These are phyloP conservation scores for Parascotia fuliginaria DNA, from an alignment of 2,888 invertebrate species.

Conservation along the genomic window DNA sequence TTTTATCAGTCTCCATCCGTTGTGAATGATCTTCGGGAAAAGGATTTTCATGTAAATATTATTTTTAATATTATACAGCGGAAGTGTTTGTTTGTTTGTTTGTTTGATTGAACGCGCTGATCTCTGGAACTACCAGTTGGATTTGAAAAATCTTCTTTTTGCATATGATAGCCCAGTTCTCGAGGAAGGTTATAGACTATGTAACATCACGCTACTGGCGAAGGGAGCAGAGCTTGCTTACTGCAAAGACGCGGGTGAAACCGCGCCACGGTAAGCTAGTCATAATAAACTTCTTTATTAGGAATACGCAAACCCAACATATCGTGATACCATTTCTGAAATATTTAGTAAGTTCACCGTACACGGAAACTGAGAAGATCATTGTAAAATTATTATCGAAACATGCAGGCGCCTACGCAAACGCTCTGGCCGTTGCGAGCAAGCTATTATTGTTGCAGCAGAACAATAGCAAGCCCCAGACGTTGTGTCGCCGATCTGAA, in stretches of 20 bases:
- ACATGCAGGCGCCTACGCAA: slow-evolving; percentile 50
- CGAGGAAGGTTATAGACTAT: too few species aligned
- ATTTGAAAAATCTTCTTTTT: too few species aligned
- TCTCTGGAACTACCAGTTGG: too few species aligned
- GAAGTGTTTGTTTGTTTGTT: too few species aligned
- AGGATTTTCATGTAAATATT: not conserved
- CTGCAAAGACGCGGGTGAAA: too few species aligned
- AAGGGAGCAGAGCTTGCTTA: too few species aligned
- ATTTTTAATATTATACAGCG: not conserved
- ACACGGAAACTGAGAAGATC: slow-evolving; percentile 1
- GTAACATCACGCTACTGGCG: too few species aligned
- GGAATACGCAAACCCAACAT: not conserved
- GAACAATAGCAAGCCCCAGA: slow-evolving; percentile 72
- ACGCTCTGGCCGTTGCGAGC: slow-evolving; percentile 42
- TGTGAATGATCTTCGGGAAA: not conserved
- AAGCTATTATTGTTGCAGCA: slow-evolving; percentile 69
- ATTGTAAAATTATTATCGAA: slow-evolving; percentile 21
- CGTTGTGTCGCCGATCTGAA: slow-evolving; percentile 73
- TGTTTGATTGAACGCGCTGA: too few species aligned
- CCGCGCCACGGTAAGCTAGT: too few species aligned
- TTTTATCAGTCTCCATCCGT: too few species aligned
- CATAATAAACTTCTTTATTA: not conserved
- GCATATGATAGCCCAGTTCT: too few species aligned
- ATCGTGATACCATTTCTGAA: not conserved
- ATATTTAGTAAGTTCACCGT: slow-evolving; percentile 2